Evolutionary conservation across 2,888 invertebrate genomes (phyloP), one percentile per base, ranked within the genome.

Genomic region (Latheticus oryzae): DNA sequence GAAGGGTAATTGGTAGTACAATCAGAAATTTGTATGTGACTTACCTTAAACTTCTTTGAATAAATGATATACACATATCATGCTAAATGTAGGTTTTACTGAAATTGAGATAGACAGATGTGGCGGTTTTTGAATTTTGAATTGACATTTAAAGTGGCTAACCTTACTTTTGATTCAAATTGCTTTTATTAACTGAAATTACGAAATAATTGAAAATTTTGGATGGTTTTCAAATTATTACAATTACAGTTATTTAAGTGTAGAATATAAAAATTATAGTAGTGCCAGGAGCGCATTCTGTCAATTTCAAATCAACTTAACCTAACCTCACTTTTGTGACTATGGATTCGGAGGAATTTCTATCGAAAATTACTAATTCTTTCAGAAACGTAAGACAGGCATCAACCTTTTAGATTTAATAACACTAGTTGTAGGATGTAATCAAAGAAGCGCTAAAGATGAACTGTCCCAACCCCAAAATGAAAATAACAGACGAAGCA

Each of bases 401-500:
- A 13, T 11, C 5, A 5, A 54, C 23, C 43, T 30, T 8, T 30
- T 19, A 1, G 1, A 30, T 3, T 16, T 19, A 3, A n/a, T n/a
- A n/a, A 28, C n/a, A 3, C 2, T 9, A 5, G 19, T 70, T 71
- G 32, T 62, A 84, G 84, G 82, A 83, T 60, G 73, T 82, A 4
- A 80, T 85, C 50, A 84, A 82, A 69, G 83, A 85, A 62, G 75
- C 81, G 3, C 64, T 85, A 1, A 81, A 83, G 65, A 78, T 79
- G 16, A 79, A 82, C 26, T 83, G 82, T 65, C 77, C 79, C 70
- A 83, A 84, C 68, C 78, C 81, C 61, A 85, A 84, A 71, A 83
- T 80, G 1, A 84, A 83, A 71, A 76, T 85, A 16, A 80, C 79
- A 4, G 83, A 83, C 56, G 84, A 84, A 62, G 80, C 83, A 1